Evolutionary conservation across 2,797 vertebrate species (phyloP), one percentile per base, ranked within the genome.

Genomic region (Etheostoma nigrum): DNA sequence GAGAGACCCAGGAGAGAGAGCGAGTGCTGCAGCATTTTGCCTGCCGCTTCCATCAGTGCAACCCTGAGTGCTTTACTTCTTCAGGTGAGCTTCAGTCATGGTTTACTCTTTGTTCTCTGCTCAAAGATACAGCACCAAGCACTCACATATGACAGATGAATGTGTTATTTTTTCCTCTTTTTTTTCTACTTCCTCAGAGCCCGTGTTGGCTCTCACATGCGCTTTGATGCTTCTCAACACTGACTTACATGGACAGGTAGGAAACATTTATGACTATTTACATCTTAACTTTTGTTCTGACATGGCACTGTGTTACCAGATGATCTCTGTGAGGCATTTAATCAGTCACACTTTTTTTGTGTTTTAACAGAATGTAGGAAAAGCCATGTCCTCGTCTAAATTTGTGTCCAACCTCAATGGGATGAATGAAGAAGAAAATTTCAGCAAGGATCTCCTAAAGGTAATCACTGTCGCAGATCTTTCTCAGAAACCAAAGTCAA

Each of bases 161-260:
- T 58, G 23, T 63, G 51, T 72, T 9, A n/a, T 54, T 64, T 14
- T 47, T 2, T 8, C 14, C 53, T 30, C 1, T 30, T 30, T 30
- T 13, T 25, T 72, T 67, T 61, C 25, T 13, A 3, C 62, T 10
- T 76, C 88, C 83, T 57, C 90, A 97, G 97, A 95, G 40, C 67
- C 95, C 0, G 96, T 95, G 21, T 94, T 98, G 74, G 96, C 96
- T 1, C 92, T 99, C 74, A 97, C 97, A 0, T 99, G 97, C 16
- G 97, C 97, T n/a, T 13, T 97, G 68, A 98, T 98, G 97, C 96
- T 99, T 16, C 96, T 99, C 48, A 98, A 99, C 93, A 96, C 96
- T 0, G 97, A 98, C 89, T 92, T 99, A 81, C 97, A 99, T 0
- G 97, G 96, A 81, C 95, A 96, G 88, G 96, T 95, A 63, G 62